These are phyloP conservation scores for Cerceris rybyensis DNA, from an alignment of 2,888 invertebrate genomes.

Conservation along the genomic window DNA sequence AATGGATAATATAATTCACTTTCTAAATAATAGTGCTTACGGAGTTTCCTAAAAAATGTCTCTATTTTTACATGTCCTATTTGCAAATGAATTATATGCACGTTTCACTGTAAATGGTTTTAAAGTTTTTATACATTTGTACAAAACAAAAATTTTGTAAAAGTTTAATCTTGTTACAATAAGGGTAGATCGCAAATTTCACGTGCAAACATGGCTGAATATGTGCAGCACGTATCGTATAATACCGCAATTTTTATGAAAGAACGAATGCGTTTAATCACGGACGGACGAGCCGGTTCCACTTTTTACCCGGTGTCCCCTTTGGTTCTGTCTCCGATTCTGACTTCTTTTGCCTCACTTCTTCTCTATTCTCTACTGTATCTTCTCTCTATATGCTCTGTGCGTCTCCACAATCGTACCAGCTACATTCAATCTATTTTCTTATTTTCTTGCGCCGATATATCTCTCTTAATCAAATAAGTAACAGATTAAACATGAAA, in stretches of 20 bases:
- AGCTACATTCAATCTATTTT: neutral
- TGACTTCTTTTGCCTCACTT: neutral
- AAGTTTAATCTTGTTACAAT: conserved; percentile 2
- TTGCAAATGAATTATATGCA: no score
- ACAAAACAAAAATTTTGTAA: neutral
- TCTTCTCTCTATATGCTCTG: conserved; percentile 10
- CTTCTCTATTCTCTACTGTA: neutral
- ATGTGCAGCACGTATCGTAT: conserved; percentile 21
- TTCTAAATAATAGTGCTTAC: no score
- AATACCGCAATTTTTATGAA: conserved; percentile 46
- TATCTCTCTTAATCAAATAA: no score
- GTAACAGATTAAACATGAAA: no score
- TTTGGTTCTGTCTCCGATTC: conserved; percentile 4
- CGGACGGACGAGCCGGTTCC: conserved; percentile 46
- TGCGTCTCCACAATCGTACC: neutral
- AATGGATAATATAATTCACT: no score
- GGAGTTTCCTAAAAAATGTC: no score
- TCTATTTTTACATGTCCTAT: no score
- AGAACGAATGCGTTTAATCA: conserved; percentile 53
- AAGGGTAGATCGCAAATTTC: conserved; percentile 4
- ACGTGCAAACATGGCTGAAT: neutral
- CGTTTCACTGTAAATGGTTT: no score
- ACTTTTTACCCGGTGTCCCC: conserved; percentile 5
- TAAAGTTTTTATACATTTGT: no score
- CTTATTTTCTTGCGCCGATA: neutral